Conservation (phyloP, 2,888 invertebrate genomes). For the Chalcosyrphus nemorum region DNA sequence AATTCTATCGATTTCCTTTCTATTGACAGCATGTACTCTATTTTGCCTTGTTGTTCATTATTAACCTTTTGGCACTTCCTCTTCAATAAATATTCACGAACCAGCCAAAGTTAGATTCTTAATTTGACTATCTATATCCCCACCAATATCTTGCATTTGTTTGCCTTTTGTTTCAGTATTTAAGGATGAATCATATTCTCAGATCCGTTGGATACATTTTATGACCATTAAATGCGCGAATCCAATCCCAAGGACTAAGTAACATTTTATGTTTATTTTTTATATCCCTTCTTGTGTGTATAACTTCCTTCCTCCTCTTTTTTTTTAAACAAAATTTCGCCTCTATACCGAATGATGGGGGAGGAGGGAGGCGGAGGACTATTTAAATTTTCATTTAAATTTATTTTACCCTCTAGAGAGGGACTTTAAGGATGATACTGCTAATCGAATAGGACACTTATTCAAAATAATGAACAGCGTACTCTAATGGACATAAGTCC, state of each 20-base stretch:
- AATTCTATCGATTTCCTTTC: too few relatives aligned
- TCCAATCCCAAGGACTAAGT: slow-evolving; percentile 22
- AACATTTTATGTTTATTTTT: slow-evolving; percentile 24
- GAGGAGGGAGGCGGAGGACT: slow-evolving; percentile 4
- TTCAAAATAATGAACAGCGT: slow-evolving; percentile 2
- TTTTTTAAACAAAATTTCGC: background rate
- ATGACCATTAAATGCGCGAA: slow-evolving; percentile 28
- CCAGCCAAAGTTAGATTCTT: background rate
- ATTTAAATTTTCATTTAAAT: slow-evolving; percentile 30
- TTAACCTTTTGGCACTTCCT: too few relatives aligned
- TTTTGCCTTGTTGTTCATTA: too few relatives aligned
- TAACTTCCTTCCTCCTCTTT: background rate
- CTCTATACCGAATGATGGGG: background rate
- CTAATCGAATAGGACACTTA: slow-evolving; percentile 13
- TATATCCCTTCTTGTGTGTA: too few relatives aligned
- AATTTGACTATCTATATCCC: background rate
- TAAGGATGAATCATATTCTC: slow-evolving; percentile 8
- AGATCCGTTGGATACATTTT: slow-evolving; percentile 27
- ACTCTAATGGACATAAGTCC: background rate
- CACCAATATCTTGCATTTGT: background rate
- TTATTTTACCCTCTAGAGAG: background rate
- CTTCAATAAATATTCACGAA: too few relatives aligned
- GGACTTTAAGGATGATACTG: background rate
- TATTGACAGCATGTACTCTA: too few relatives aligned
- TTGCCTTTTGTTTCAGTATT: background rate